A percentile compares a stretch with the other conserved stretches of the same genome.
Conservation (phyloP, 2,113 vertebrate genomes). For the Dicrurus megarhynchus region DNA sequence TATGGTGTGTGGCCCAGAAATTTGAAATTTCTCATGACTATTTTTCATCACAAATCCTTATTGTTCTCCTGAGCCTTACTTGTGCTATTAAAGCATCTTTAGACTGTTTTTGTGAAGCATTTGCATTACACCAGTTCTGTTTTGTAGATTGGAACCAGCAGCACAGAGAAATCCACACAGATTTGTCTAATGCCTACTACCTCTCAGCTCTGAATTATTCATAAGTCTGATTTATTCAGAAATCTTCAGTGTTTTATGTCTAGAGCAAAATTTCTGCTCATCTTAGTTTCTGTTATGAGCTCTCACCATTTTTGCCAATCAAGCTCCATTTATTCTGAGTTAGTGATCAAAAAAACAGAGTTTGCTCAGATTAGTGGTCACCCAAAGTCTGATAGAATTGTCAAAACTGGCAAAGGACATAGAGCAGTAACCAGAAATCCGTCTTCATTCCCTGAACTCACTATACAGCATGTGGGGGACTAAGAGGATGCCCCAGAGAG, state of each 20-base stretch:
- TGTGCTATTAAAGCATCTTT: neutral
- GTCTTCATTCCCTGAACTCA: neutral
- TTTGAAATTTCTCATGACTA: neutral
- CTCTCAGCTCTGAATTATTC: neutral
- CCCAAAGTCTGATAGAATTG: neutral
- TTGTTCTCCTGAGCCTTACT: neutral
- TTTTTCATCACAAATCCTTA: neutral
- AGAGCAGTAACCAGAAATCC: neutral
- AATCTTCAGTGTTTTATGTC: neutral
- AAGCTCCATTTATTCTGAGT: neutral
- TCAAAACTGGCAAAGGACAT: neutral
- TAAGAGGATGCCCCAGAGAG: neutral
- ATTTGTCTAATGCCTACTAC: neutral
- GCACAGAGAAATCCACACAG: neutral
- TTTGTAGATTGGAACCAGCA: neutral
- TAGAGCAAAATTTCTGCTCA: neutral
- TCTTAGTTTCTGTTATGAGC: neutral
- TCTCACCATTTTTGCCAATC: neutral
- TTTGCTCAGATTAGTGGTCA: neutral
- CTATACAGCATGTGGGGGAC: rapidly evolving
- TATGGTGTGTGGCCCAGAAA: neutral
- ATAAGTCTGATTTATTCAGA: neutral
- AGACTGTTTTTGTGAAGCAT: neutral
- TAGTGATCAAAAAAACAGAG: neutral
- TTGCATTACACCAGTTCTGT: neutral